Evolutionary conservation across 2,113 vertebrate genomes (phyloP).

Genomic region (Tychaedon coryphoeus): DNA sequence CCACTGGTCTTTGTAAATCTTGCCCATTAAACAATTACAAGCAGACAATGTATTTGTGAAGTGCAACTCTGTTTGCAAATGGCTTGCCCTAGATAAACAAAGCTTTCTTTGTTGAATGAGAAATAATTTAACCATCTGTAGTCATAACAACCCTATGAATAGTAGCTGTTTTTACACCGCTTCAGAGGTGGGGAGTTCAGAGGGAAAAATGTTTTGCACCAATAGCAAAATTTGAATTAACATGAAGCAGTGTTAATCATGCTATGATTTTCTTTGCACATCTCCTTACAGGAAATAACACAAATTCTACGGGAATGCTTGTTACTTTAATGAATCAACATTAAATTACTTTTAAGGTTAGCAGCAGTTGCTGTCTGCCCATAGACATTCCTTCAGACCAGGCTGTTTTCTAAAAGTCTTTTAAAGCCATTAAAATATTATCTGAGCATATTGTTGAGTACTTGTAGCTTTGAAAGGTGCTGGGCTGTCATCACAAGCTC

Average conservation of each 20-base stretch:
- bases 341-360: background rate
- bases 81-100: constrained; percentile 4
- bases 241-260: background rate
- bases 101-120: background rate
- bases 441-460: background rate
- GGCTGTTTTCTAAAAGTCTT: background rate
- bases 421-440: constrained; percentile 4
- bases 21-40: constrained; percentile 32
- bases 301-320: background rate
- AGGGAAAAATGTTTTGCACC: background rate
- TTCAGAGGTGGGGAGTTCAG: background rate
- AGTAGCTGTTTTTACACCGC: background rate
- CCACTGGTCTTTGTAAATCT: background rate
- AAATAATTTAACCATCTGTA: constrained; percentile 22
- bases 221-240: background rate
- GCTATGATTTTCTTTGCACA: background rate
- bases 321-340: background rate
- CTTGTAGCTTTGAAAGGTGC: background rate
- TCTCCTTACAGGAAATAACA: background rate
- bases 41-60: constrained; percentile 10
- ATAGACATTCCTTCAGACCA: background rate
- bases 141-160: background rate
- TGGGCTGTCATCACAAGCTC: background rate
- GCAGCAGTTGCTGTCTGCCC: background rate
- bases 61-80: background rate